Percentiles rank a stretch among this genome's conserved stretches.
phyloP scores from a whole-genome alignment of 2,113 vertebrate species.

The Emydura subglobosa region DNA sequence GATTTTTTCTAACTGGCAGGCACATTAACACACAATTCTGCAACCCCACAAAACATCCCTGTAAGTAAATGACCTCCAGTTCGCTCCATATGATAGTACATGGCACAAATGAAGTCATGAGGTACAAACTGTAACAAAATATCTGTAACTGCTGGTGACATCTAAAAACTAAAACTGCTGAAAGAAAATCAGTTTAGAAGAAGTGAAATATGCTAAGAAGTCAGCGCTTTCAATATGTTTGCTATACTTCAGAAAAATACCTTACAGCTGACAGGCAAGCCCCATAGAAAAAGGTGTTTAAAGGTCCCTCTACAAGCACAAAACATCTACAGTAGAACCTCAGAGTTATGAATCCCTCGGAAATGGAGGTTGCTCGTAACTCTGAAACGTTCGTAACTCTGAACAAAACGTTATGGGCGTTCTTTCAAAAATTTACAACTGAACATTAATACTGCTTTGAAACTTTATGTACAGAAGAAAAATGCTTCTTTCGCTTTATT shows the following conservation, averaged over 20 bases:
- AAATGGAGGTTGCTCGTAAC: too few relatives aligned
- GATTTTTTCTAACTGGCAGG: neutral
- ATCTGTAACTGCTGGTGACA: neutral
- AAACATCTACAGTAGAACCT: neutral
- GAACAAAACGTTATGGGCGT: too few relatives aligned
- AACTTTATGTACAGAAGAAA: too few relatives aligned
- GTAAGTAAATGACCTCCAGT: neutral
- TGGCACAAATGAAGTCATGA: neutral
- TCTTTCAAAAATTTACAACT: too few relatives aligned
- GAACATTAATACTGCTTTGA: too few relatives aligned
- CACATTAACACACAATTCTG: neutral
- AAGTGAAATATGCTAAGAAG: neutral
- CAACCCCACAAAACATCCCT: neutral
- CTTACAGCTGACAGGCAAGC: neutral
- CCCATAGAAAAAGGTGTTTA: neutral
- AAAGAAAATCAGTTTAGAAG: neutral
- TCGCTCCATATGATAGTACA: neutral
- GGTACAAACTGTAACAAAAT: neutral
- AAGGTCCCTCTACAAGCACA: neutral
- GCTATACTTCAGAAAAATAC: neutral
- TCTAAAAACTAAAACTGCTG: neutral
- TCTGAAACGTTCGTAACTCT: too few relatives aligned
- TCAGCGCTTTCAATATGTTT: neutral
- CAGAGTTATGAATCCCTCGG: too few relatives aligned
- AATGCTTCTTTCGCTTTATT: too few relatives aligned